These are phyloP conservation scores for Tubulanus polymorphus DNA, from an alignment of 2,888 invertebrate genomes.

Conservation along the genomic window DNA sequence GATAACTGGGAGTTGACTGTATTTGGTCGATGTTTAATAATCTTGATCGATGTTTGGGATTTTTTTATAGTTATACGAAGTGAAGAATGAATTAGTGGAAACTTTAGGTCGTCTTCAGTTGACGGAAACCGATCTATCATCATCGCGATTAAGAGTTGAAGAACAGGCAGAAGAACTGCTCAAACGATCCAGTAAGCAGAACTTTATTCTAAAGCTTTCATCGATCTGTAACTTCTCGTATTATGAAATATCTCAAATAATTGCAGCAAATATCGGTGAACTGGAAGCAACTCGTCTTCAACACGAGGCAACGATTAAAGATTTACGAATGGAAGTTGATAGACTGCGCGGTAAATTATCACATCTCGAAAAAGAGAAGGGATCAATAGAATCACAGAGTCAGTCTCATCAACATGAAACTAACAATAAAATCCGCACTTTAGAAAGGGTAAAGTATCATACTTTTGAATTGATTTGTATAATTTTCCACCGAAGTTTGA, in stretches of 20 bases:
- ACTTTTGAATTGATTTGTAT: too few relatives aligned
- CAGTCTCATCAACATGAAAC: constrained; percentile 29
- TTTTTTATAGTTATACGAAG: constrained; percentile 27
- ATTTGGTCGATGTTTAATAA: neutral
- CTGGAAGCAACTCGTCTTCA: constrained; percentile 45
- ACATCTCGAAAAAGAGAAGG: constrained; percentile 37
- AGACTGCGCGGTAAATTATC: constrained; percentile 33
- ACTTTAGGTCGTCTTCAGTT: constrained; percentile 28
- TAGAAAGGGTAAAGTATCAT: constrained; percentile 40
- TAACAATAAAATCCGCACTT: constrained; percentile 24
- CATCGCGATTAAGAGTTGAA: constrained; percentile 36
- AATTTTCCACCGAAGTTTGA: too few relatives aligned
- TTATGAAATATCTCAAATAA: constrained; percentile 4
- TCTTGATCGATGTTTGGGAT: too few relatives aligned
- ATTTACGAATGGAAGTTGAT: constrained; percentile 29
- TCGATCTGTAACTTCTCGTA: too few relatives aligned
- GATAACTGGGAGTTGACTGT: too few relatives aligned
- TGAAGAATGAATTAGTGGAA: constrained; percentile 25
- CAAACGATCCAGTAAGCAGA: constrained; percentile 41
- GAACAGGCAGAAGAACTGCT: constrained; percentile 42
- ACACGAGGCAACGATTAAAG: constrained; percentile 36
- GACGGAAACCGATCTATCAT: constrained; percentile 36
- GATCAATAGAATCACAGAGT: constrained; percentile 28
- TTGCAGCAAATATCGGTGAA: constrained; percentile 40
- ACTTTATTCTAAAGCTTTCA: too few relatives aligned